Evolutionary conservation across 2,113 vertebrate species (phyloP).

Genomic region (Ammodytes marinus): DNA sequence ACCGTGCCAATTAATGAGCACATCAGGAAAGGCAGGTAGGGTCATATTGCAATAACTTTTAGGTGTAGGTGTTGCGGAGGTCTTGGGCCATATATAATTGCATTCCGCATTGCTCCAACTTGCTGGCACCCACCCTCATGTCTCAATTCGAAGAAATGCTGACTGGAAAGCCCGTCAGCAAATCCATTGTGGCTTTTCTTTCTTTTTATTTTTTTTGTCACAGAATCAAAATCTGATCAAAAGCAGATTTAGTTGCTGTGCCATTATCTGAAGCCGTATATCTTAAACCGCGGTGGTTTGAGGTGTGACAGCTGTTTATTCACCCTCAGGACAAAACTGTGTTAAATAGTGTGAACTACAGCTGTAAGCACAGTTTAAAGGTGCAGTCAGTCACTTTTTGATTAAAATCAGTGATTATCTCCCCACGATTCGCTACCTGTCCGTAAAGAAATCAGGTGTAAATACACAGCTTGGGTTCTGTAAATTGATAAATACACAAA

Average conservation of each 20-base stretch:
- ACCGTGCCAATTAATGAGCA: slow-evolving; percentile 20
- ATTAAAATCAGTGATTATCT: too few relatives aligned
- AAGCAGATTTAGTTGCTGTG: slow-evolving; percentile 26
- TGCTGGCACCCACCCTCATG: slow-evolving; percentile 58
- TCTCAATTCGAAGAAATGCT: slow-evolving; percentile 32
- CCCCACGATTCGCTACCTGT: too few relatives aligned
- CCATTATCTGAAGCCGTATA: slow-evolving; percentile 16
- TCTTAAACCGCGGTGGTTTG: slow-evolving; percentile 11
- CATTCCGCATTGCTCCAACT: slow-evolving; percentile 48
- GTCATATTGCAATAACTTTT: slow-evolving; percentile 21
- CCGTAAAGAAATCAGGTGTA: too few relatives aligned
- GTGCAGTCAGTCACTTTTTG: too few relatives aligned
- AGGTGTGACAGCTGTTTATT: slow-evolving; percentile 40
- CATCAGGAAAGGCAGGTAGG: slow-evolving; percentile 10
- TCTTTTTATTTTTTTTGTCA: neutral
- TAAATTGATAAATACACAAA: too few relatives aligned
- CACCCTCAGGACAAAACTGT: neutral
- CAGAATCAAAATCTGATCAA: slow-evolving; percentile 36
- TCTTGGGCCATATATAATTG: slow-evolving; percentile 50
- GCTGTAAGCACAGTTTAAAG: neutral
- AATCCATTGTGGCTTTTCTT: neutral
- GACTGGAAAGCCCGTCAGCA: slow-evolving; percentile 24
- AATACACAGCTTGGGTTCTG: too few relatives aligned
- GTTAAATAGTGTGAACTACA: neutral
- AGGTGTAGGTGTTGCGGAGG: slow-evolving; percentile 54